A percentile compares a stretch with the other conserved stretches of the same genome.
Evolutionary conservation across 2,797 vertebrate species (phyloP).

Genomic region (Ctenopoma multispine): DNA sequence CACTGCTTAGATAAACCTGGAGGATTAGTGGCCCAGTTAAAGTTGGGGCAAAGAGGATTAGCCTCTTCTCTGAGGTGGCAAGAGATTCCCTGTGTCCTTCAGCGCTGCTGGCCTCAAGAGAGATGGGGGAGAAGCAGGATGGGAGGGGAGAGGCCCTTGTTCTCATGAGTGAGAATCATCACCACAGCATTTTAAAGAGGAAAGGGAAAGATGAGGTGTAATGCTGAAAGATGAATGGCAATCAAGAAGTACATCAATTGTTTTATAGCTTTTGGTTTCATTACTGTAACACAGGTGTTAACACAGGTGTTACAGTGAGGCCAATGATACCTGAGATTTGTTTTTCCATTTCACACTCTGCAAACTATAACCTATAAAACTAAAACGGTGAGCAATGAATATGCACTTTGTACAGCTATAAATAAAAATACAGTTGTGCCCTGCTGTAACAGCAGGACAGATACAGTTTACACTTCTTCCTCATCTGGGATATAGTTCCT

Average conservation of each 20-base stretch:
- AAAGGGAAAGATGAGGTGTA: conserved; percentile 49
- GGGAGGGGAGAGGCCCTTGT: conserved; percentile 47
- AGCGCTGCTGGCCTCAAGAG: conserved; percentile 73
- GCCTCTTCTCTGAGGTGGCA: conserved; percentile 85
- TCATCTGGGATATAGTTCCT: conserved; percentile 3
- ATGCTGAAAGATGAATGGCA: conserved; percentile 62
- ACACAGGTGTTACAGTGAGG: conserved; percentile 58
- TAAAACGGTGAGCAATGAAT: conserved; percentile 31
- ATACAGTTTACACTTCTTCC: neutral
- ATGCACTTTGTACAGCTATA: conserved; percentile 26
- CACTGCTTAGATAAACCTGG: conserved; percentile 87
- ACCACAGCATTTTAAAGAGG: conserved; percentile 33
- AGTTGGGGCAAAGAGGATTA: conserved; percentile 91
- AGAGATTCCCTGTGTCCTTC: conserved; percentile 87
- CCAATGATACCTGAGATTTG: conserved; percentile 50
- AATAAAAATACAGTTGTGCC: conserved; percentile 23
- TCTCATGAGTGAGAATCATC: conserved; percentile 53
- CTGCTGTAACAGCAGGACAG: conserved; percentile 7
- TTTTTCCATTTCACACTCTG: conserved; percentile 17
- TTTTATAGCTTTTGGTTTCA: conserved; percentile 63
- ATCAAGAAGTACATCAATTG: conserved; percentile 52
- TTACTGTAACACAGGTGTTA: too few relatives aligned
- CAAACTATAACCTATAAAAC: conserved; percentile 33
- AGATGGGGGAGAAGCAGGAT: conserved; percentile 20
- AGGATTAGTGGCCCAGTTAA: conserved; percentile 91